Evolutionary conservation across 2,888 invertebrate genomes (phyloP), one percentile per base, ranked within the genome.

Genomic region (Chymomyza fuscimana): DNA sequence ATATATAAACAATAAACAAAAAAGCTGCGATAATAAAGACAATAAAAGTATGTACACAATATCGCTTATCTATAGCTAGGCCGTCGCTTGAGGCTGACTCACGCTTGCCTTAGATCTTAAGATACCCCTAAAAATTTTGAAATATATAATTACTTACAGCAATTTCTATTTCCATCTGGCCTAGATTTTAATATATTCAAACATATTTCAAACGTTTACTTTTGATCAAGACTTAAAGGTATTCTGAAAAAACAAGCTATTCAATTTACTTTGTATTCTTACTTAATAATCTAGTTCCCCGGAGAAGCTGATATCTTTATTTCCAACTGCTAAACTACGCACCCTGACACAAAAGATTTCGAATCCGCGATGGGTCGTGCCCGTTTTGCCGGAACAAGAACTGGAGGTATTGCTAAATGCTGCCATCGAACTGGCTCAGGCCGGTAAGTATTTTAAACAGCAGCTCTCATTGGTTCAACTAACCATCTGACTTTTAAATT

Each of bases 311-410:
- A 89, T 92, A 79, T 86, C 89, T 64, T 89, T 90, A 78, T 99
- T 98, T 94, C 98, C 98, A 76, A 94, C 95, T 89, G 94, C 95
- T 63, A 97, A 98, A 92, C 93, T 99, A 91, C 95, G 95, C 81
- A 95, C 96, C 85, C 93, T 99, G 86, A 98, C 98, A 93, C 98
- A 98, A 91, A 98, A 98, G 94, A 98, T 99, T 91, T 97, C 97
- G 86, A 96, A 96, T 93, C 96, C 98, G 71, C 94, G 98, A 88
- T 99, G 99, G 99, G 97, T 99, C 75, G 98, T 99, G 65, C 99
- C 99, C 50, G 99, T 99, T 65, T 93, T 99, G 89, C 98, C 99
- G 12, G 98, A 98, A 88, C 98, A 98, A 93, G 98, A 99, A 92
- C 93, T 99, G 86, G 98, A 98, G 93, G 95, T 96, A 88, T 94